Conservation (phyloP, 1,140 invertebrate species). For the Papilio polyxenes region DNA sequence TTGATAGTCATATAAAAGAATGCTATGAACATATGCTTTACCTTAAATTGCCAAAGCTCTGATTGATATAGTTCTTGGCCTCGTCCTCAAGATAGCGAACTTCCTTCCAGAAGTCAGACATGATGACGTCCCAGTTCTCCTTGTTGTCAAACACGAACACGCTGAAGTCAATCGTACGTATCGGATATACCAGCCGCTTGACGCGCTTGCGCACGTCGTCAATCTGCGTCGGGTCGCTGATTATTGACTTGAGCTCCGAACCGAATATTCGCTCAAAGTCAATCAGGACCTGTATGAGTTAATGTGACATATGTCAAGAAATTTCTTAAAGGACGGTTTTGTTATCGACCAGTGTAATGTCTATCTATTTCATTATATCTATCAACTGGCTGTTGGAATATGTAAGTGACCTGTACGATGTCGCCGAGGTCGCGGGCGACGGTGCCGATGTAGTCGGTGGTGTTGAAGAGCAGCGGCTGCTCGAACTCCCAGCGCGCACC, state of each 20-base stretch:
- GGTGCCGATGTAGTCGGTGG: slow-evolving; percentile 90
- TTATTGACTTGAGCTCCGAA: slow-evolving; percentile 90
- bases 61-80: slow-evolving; percentile 91
- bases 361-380: too few relatives aligned
- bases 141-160: slow-evolving; percentile 88
- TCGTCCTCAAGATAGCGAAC: slow-evolving; percentile 89
- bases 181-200: slow-evolving; percentile 86
- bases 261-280: slow-evolving; percentile 96
- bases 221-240: slow-evolving; percentile 91
- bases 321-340: too few relatives aligned
- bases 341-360: too few relatives aligned
- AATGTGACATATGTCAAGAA: too few relatives aligned
- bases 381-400: too few relatives aligned
- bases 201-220: slow-evolving; percentile 89
- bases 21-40: slow-evolving; percentile 49
- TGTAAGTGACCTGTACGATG: slow-evolving; percentile 83
- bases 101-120: slow-evolving; percentile 88
- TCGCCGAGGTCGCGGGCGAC: slow-evolving; percentile 90
- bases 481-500: slow-evolving; percentile 95
- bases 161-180: slow-evolving; percentile 90
- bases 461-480: slow-evolving; percentile 87
- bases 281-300: slow-evolving; percentile 83
- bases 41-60: slow-evolving; percentile 89
- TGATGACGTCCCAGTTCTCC: slow-evolving; percentile 91
- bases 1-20: not conserved